Evolutionary conservation across 2,888 invertebrate species (phyloP), one percentile per base, ranked within the genome.

Genomic region (Mythimna loreyi): DNA sequence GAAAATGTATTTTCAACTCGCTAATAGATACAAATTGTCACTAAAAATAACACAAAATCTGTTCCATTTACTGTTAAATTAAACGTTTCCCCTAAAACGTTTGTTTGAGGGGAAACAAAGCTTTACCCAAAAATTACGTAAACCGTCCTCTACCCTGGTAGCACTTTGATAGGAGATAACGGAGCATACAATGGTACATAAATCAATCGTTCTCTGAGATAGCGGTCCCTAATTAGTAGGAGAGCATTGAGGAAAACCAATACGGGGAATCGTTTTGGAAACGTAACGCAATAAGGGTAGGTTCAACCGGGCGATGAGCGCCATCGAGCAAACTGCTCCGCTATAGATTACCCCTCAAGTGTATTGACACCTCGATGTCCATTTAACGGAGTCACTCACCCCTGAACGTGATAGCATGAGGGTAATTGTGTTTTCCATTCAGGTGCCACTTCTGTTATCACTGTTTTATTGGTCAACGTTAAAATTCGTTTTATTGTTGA

Each of bases 321-420:
- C 72, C 70, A 79, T 79, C 78, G 75, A 77, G 68, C 74, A 75
- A 81, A 80, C 73, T 82, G 81, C 83, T 81, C 78, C 75, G 78
- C 72, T 73, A 84, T 85, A 81, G 83, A 84, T 86, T 84, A 84
- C 70, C 78, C 67, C 78, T 83, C 83, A 80, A 81, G 82, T 81
- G 79, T 83, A 84, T 83, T 83, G 83, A 82, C 75, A 82, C 76
- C 72, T 72, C 75, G 79, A 73, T 83, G 83, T 81, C 86, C 85
- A 86, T 89, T 89, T 86, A 86, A 78, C 65, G 78, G 61, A 82
- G 76, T 81, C 85, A 84, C 80, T 87, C 84, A 84, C 81, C 86
- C 83, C 74, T 80, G 77, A 85, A 83, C 81, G 78, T 65, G 87
- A 86, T 87, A 85, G 80, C 82, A 71, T 79, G 67, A 83, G 67